These are phyloP conservation scores for Drosophila algonquin DNA, from an alignment of 2,888 invertebrate species.

Conservation along the genomic window DNA sequence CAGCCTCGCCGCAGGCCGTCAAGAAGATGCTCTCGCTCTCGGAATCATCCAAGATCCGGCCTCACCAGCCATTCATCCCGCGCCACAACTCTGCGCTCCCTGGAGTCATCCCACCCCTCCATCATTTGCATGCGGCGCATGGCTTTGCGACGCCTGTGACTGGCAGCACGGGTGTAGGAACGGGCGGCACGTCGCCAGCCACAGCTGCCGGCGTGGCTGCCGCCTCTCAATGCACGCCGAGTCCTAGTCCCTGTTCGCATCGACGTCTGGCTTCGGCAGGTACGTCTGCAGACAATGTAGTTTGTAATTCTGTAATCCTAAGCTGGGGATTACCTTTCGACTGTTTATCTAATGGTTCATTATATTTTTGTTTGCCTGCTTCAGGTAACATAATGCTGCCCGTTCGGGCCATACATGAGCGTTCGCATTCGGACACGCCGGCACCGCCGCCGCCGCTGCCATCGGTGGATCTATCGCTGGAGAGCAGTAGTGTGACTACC, in stretches of 20 bases:
- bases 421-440: constrained; percentile 93
- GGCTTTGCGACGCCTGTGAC: constrained; percentile 57
- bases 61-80: constrained; percentile 89
- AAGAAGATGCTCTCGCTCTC: constrained; percentile 96
- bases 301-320: not conserved
- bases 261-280: constrained; percentile 86
- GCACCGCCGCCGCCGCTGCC: constrained; percentile 91
- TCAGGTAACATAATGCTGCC: constrained; percentile 74
- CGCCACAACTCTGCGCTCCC: constrained; percentile 86
- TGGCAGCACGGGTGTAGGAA: constrained; percentile 5
- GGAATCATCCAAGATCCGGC: constrained; percentile 93
- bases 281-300: constrained; percentile 54
- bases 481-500: constrained; percentile 97
- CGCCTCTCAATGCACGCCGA: constrained; percentile 67
- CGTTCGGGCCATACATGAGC: constrained; percentile 89
- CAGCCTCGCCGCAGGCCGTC: constrained; percentile 98
- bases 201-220: constrained; percentile 45
- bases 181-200: constrained; percentile 39
- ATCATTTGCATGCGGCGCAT: constrained; percentile 75
- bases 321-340: not conserved
- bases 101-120: constrained; percentile 85
- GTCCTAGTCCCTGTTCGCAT: constrained; percentile 85
- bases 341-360: not conserved
- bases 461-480: constrained; percentile 95
- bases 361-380: not conserved